phyloP scores from a whole-genome alignment of 2,797 vertebrate species.

The Catharus ustulatus region DNA sequence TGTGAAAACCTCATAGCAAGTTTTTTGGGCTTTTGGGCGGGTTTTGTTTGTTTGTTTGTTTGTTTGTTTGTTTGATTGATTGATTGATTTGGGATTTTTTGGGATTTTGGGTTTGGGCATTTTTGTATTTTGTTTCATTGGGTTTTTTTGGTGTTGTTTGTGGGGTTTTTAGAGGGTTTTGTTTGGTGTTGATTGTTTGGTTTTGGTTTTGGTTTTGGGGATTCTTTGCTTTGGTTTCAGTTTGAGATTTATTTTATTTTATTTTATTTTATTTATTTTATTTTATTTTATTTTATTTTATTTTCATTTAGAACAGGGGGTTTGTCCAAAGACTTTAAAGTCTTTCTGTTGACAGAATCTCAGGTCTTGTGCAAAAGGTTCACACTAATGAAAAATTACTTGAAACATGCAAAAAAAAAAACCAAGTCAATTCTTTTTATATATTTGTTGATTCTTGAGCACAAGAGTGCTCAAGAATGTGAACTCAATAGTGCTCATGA shows the following conservation, averaged over 20 bases:
- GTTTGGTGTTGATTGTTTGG: no score
- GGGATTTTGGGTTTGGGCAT: accelerated
- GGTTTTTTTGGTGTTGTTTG: no score
- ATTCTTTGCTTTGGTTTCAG: background rate
- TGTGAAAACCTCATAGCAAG: accelerated
- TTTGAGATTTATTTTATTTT: background rate
- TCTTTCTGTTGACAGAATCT: background rate
- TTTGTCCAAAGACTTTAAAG: background rate
- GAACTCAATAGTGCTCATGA: background rate
- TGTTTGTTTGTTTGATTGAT: background rate
- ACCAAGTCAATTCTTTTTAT: background rate
- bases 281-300: background rate
- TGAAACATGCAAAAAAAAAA: background rate
- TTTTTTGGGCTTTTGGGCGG: accelerated
- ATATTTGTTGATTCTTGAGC: background rate
- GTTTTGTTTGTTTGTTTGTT: background rate
- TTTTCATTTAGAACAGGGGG: no score
- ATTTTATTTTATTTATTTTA: background rate
- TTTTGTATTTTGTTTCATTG: no score
- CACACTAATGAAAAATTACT: background rate
- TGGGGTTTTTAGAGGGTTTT: no score
- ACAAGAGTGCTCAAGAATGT: background rate
- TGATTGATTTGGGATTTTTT: background rate
- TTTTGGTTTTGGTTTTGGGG: no score
- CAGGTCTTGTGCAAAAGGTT: background rate